Conservation (phyloP, 2,888 invertebrate genomes). For the Heliconius hortense region DNA sequence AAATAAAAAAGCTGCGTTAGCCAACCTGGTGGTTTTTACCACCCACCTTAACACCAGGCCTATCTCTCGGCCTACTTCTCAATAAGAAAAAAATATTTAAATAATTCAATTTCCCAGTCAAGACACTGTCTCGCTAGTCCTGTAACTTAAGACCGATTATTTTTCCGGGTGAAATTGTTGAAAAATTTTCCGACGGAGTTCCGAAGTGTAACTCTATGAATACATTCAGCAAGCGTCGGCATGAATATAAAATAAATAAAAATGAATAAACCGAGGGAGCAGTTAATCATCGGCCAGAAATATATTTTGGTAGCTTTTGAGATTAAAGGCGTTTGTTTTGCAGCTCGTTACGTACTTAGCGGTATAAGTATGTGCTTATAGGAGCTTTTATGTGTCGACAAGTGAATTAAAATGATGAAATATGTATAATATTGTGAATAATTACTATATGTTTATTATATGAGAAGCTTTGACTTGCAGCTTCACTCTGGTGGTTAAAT, state of each 20-base stretch:
- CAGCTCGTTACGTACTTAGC: constrained; percentile 39
- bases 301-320: constrained; percentile 56
- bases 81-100: neutral
- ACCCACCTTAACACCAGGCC: too few relatives aligned
- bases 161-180: constrained; percentile 46
- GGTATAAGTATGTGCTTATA: constrained; percentile 11
- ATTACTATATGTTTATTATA: too few relatives aligned
- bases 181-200: constrained; percentile 53
- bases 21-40: too few relatives aligned
- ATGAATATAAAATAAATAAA: constrained; percentile 74
- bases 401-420: neutral
- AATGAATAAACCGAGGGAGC: constrained; percentile 58
- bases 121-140: neutral
- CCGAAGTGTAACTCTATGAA: constrained; percentile 63
- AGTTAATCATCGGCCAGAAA: constrained; percentile 69
- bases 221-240: constrained; percentile 68
- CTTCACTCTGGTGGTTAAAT: too few relatives aligned
- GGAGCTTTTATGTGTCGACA: constrained; percentile 1
- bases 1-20: too few relatives aligned
- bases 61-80: too few relatives aligned
- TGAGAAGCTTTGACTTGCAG: too few relatives aligned
- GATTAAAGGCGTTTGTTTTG: constrained; percentile 50
- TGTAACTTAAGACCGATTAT: constrained; percentile 24
- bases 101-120: neutral
- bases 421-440: neutral